Conservation (phyloP, 2,888 invertebrate species). For the Eulithis prunata region DNA sequence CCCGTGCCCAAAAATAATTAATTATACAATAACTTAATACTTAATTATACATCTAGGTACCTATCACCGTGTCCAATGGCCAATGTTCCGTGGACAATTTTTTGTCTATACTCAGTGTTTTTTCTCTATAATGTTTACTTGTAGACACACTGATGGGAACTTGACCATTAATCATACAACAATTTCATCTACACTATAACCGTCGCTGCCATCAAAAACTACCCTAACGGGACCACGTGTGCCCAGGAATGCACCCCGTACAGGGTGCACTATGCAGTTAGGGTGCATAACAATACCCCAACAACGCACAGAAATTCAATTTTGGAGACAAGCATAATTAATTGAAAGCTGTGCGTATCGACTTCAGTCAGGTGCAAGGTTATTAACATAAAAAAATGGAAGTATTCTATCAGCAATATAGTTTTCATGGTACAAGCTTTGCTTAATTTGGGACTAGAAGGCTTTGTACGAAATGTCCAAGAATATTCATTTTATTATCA, state of each 20-base stretch:
- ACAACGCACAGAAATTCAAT: conserved; percentile 68
- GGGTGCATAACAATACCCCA: conserved; percentile 59
- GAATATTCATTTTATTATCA: no score
- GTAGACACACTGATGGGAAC: background rate
- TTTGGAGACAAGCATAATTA: conserved; percentile 48
- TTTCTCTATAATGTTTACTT: no score
- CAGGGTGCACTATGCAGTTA: conserved; percentile 38
- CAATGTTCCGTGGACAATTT: no score
- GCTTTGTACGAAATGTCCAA: no score
- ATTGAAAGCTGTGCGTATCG: conserved; percentile 43
- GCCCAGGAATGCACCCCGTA: conserved; percentile 63
- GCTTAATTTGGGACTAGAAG: no score
- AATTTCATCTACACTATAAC: conserved; percentile 41
- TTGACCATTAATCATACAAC: conserved; percentile 39
- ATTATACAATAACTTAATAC: no score
- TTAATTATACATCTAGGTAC: no score
- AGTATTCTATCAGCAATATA: no score
- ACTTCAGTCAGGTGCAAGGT: conserved; percentile 44
- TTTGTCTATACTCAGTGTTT: no score
- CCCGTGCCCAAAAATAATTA: no score
- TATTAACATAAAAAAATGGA: background rate
- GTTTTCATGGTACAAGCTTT: no score
- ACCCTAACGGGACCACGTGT: conserved; percentile 65
- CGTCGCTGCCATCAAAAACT: conserved; percentile 38
- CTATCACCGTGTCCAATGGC: no score